A percentile compares a stretch with the other conserved stretches of the same genome.
Evolutionary conservation across 2,888 invertebrate genomes (phyloP).

Genomic region (Diploptera punctata): DNA sequence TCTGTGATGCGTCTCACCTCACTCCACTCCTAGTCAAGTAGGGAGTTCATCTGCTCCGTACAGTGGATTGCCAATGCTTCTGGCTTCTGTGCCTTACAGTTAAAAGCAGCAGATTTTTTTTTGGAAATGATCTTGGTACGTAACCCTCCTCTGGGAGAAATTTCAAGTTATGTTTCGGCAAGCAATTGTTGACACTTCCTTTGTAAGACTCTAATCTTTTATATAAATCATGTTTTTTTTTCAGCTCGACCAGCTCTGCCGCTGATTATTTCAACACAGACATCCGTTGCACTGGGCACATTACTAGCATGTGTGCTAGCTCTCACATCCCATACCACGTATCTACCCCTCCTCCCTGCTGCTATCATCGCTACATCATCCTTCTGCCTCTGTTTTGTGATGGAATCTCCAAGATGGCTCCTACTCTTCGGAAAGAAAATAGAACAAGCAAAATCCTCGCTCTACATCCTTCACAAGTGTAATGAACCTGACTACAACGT

Average conservation of each 20-base stretch:
- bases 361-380: neutral
- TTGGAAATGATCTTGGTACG: too few relatives aligned
- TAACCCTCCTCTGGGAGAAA: too few relatives aligned
- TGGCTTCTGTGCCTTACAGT: too few relatives aligned
- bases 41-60: too few relatives aligned
- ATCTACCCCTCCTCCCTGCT: neutral
- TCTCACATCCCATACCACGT: neutral
- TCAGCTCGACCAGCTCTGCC: neutral
- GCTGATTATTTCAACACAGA: neutral
- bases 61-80: too few relatives aligned
- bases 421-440: neutral
- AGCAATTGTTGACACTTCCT: too few relatives aligned
- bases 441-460: neutral
- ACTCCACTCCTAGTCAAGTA: too few relatives aligned
- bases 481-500: neutral
- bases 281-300: neutral
- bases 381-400: neutral
- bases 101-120: too few relatives aligned
- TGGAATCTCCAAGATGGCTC: slow-evolving; percentile 11
- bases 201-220: too few relatives aligned
- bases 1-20: too few relatives aligned
- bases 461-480: neutral
- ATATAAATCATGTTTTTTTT: too few relatives aligned
- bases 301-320: neutral
- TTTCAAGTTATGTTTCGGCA: too few relatives aligned